Evolutionary conservation across 92 coral and sea anemone genomes (phyloP), one percentile per base, ranked within the genome.

Genomic region (Parazoanthus darwini): DNA sequence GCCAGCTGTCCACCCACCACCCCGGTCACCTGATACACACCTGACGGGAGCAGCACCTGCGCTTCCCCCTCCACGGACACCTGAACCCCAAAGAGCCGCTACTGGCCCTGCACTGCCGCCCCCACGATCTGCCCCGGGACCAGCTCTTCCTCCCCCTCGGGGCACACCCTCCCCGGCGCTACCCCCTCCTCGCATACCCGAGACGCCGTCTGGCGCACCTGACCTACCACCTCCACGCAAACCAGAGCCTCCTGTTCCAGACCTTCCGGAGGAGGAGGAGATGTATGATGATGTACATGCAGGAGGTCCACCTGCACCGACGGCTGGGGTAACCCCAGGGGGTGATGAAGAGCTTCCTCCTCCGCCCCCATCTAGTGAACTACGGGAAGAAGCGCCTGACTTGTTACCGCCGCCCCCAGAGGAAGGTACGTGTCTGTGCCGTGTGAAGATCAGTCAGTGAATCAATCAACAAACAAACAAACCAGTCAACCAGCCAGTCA

Each of bases 201-300:
- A 67, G 78, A 37, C 11, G 33, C n/a, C 86, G 1, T n/a, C 77
- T n/a, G n/a, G 20, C 8, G 44, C 86, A 25, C 86, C 42, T 39
- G 86, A 82, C 46, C 63, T 42, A 13, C 58, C 65, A 8, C 86
- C 87, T 23, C 29, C 87, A 38, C 67, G 25, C 13, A 70, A 63
- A 11, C 29, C 77, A 16, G 63, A 84, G 13, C n/a, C 46, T 29
- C 87, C 77, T 25, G 29, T 44, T n/a, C 78, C 44, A 22, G 86
- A 82, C 39, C 82, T 81, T 13, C 22, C 50, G 9, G 78, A 84
- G 68, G 93, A 86, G 0, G 90, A 94, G 66, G 96, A 92, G 25
- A 74, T 93, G 11, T 79, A 92, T 14, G 93, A 86, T 36, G 93
- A 92, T 50, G 43, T 77, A 18, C 44, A 65, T 10, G 54, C 78